Percentiles rank a stretch among this genome's conserved stretches.
Evolutionary conservation across 2,113 vertebrate species (phyloP).

Genomic region (Psittacara wagleri): DNA sequence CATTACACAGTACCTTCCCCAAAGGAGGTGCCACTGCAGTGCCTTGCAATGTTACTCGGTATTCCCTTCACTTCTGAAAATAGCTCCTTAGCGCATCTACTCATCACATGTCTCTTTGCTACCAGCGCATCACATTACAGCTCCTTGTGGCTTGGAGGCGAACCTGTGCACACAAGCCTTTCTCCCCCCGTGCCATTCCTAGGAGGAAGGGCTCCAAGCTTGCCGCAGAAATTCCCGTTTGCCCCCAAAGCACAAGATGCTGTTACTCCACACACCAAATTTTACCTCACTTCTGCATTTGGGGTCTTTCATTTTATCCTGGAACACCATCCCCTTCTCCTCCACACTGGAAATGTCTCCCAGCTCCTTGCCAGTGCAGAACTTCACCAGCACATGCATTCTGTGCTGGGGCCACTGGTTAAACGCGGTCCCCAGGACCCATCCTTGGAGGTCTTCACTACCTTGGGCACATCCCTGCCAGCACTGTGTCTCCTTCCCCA

Average conservation of each 20-base stretch:
- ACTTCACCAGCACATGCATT: background rate
- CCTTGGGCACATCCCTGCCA: background rate
- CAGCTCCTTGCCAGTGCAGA: background rate
- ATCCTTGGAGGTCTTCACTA: background rate
- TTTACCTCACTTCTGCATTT: background rate
- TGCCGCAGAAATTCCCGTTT: background rate
- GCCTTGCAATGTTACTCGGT: background rate
- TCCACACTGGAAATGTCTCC: background rate
- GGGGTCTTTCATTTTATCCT: accelerated
- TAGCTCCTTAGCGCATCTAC: constrained; percentile 3
- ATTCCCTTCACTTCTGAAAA: background rate
- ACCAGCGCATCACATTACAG: background rate
- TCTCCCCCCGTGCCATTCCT: background rate
- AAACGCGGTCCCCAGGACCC: accelerated
- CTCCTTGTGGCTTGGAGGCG: accelerated
- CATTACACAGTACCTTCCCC: background rate
- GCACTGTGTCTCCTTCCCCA: background rate
- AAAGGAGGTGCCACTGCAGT: background rate
- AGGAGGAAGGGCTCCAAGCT: background rate
- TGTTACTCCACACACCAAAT: background rate
- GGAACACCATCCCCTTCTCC: background rate
- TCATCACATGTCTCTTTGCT: background rate
- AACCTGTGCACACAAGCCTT: background rate
- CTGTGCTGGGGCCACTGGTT: background rate
- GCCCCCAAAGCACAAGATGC: background rate